Evolutionary conservation across 2,113 vertebrate genomes (phyloP), one percentile per base, ranked within the genome.

Genomic region (Antechinus stuartii): DNA sequence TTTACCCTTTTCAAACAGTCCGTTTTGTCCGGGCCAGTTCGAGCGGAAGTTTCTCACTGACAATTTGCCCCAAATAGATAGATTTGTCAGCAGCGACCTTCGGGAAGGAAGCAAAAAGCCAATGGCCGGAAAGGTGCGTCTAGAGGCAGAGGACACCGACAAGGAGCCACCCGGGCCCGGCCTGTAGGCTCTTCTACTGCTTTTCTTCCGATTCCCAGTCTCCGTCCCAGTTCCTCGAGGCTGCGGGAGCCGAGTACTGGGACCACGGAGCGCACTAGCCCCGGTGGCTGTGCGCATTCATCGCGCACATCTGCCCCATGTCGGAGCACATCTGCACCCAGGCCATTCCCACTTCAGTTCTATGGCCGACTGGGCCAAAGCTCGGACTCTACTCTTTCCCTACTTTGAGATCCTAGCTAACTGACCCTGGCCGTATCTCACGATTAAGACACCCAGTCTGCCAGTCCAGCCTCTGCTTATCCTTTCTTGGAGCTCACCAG

Each of bases 21-120:
- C 98, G 99, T 99, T 99, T 99, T 99, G 99, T 99, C 99, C 99
- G 96, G 98, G 99, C 99, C 99, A 99, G 99, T 99, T 99, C 99
- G 99, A 99, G 99, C 99, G 99, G 99, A 99, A 99, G 99, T 99
- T 99, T 99, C 99, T 99, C 99, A 99, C 99, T 99, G 99, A 99
- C 99, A 99, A 99, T 99, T 99, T 99, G 99, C 99, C 99, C 99
- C 99, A 99, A 99, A 99, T 99, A 99, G 98, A 99, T 99, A 99
- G 99, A 99, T 99, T 99, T 99, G 99, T 99, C 99, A 99, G 99
- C 98, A 99, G 99, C 99, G 99, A 99, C 99, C 99, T 99, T 99
- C 98, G 98, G 97, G 95, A 98, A 97, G 96, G 98, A 98, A 98
- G 98, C 98, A 98, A 98, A 98, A 99, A 99, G 98, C 98, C 98